Evolutionary conservation across 2,888 invertebrate species (phyloP), one percentile per base, ranked within the genome.

Genomic region (Asteroscopus sphinx): DNA sequence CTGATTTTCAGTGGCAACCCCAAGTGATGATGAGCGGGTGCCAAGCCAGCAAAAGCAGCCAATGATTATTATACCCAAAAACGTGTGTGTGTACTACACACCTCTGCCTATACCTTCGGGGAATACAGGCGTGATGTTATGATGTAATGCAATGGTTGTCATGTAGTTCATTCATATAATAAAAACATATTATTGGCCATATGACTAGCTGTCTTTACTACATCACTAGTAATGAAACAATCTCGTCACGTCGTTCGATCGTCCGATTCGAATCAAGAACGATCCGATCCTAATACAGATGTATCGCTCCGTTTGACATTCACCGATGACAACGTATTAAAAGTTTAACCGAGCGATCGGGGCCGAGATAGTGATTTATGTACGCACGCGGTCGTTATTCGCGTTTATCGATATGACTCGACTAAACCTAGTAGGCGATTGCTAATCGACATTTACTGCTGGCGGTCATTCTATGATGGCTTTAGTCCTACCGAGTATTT

Each of bases 261-360:
- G 17, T 39, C 16, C 33, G 52, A 64, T 57, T 44, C 17, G 56
- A 58, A 56, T 56, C 56, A 5, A 45, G 42, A 46, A 41, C 45
- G 32, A 25, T 47, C 46, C 33, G 28, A 17, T 16, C 36, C 56
- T 69, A 73, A 73, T 53, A 63, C 45, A 67, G 62, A 56, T 57
- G 60, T 63, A 56, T 49, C 45, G 40, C 33, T 47, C 37, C 76
- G 73, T 76, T 78, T 73, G 76, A 78, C 80, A 80, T 81, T 78
- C 74, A 63, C 63, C 71, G 75, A 68, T 74, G 71, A 77, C 67
- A 77, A 65, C 71, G 69, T 77, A 79, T 79, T 79, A 76, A 74
- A 72, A 73, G 70, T 69, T 72, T 74, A 76, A 77, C 66, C 71
- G 73, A 51, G 56, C 55, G 72, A 79, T 76, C 68, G 67, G 45